These are phyloP conservation scores for Perithous albicinctus DNA, from an alignment of 2,888 invertebrate species.

Conservation along the genomic window DNA sequence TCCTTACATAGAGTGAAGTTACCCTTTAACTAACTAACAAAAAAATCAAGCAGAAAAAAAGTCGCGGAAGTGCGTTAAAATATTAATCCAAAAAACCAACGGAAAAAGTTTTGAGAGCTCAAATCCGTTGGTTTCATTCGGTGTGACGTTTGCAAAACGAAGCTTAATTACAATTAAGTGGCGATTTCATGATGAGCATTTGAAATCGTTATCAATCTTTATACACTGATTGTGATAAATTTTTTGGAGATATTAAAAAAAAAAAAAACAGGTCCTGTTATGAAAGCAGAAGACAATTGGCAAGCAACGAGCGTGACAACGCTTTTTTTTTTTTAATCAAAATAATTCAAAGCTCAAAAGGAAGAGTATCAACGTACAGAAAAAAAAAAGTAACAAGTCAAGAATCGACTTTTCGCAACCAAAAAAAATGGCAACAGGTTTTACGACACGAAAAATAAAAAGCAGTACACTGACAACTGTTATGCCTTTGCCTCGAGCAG, in stretches of 20 bases:
- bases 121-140: not conserved
- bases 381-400: not conserved
- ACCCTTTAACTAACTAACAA: too few relatives aligned
- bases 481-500: slow-evolving; percentile 84
- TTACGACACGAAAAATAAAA: slow-evolving; percentile 62
- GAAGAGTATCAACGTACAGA: not conserved
- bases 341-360: not conserved
- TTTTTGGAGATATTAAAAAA: not conserved
- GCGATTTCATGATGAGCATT: too few relatives aligned
- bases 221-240: not conserved
- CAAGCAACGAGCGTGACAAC: not conserved
- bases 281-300: slow-evolving; percentile 44
- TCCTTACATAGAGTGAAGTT: not conserved
- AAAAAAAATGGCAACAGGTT: slow-evolving; percentile 33
- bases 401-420: too few relatives aligned
- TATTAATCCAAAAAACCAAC: not conserved
- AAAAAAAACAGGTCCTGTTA: slow-evolving; percentile 41
- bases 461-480: slow-evolving; percentile 77
- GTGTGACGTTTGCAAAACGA: slow-evolving; percentile 6
- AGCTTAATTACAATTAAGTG: not conserved
- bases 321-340: too few relatives aligned
- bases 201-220: not conserved
- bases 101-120: not conserved
- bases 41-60: too few relatives aligned
- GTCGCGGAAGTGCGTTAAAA: not conserved